Evolutionary conservation across 2,797 vertebrate species (phyloP).

Genomic region (Thunnus albacares): DNA sequence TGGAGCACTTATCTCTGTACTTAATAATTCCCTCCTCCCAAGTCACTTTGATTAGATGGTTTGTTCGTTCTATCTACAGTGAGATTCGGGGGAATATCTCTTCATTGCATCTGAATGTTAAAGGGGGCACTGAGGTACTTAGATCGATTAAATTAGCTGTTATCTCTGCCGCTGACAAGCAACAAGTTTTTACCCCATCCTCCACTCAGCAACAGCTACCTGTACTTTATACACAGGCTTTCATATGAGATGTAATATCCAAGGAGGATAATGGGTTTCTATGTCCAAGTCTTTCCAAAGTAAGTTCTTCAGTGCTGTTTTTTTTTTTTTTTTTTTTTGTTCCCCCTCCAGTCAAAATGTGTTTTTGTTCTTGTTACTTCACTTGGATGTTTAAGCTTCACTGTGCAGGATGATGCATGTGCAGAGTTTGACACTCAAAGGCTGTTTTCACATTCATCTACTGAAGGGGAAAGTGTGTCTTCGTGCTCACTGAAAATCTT

Average conservation of each 20-base stretch:
- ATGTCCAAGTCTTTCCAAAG: not conserved
- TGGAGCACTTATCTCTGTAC: constrained; percentile 63
- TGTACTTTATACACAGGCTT: not conserved
- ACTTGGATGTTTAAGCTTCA: no score
- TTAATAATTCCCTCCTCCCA: constrained; percentile 48
- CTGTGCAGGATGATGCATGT: no score
- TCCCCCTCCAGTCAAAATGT: no score
- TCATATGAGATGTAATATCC: not conserved
- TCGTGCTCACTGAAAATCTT: no score
- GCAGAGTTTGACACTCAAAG: no score
- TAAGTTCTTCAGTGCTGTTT: no score
- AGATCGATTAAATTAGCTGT: constrained; percentile 54
- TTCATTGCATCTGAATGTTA: constrained; percentile 48
- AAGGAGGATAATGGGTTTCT: not conserved
- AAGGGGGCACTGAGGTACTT: constrained; percentile 27
- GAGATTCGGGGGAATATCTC: constrained; percentile 46
- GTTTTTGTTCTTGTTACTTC: no score
- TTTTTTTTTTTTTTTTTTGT: no score
- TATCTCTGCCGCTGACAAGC: constrained; percentile 45
- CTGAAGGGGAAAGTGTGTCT: no score
- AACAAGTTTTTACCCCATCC: constrained; percentile 4
- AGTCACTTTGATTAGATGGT: constrained; percentile 58
- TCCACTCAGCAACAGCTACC: not conserved
- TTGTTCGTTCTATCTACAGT: constrained; percentile 27
- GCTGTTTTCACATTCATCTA: no score